Percentiles rank a stretch among this genome's conserved stretches.
These are phyloP conservation scores for Dascyllus trimaculatus DNA, from an alignment of 2,113 vertebrate genomes.

Conservation along the genomic window DNA sequence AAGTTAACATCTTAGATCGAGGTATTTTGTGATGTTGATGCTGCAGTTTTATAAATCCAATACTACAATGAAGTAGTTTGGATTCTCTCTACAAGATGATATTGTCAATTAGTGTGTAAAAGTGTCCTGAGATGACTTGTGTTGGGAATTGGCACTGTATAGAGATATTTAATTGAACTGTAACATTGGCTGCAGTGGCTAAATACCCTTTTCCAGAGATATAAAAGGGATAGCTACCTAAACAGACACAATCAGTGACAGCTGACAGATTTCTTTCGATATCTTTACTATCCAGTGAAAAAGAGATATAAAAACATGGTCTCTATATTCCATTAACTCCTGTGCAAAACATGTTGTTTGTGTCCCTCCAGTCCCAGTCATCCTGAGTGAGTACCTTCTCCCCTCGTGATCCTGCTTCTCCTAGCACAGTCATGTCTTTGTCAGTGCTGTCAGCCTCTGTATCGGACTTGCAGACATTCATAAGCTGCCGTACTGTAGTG, in stretches of 20 bases:
- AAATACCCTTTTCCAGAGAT: not conserved
- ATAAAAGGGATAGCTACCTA: not conserved
- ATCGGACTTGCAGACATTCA: slow-evolving; percentile 5
- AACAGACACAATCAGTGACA: not conserved
- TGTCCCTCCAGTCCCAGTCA: slow-evolving; percentile 74
- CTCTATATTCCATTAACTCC: slow-evolving; percentile 29
- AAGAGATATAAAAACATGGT: no score
- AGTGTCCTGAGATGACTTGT: no score
- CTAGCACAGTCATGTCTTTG: slow-evolving; percentile 12
- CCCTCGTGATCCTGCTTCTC: slow-evolving; percentile 28
- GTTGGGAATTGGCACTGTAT: no score
- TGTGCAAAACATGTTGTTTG: slow-evolving; percentile 65
- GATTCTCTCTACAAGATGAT: no score
- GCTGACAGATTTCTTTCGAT: no score
- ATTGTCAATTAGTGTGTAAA: no score
- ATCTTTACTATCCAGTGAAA: no score
- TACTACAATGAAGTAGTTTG: no score
- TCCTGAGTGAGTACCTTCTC: slow-evolving; percentile 76
- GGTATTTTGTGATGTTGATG: no score
- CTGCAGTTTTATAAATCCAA: no score
- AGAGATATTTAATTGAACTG: no score
- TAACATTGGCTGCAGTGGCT: not conserved
- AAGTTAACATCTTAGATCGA: no score
- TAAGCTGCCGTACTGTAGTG: slow-evolving; percentile 8
- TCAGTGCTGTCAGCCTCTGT: not conserved